phyloP scores from a whole-genome alignment of 2,888 invertebrate genomes.

The Morpho achilles region DNA sequence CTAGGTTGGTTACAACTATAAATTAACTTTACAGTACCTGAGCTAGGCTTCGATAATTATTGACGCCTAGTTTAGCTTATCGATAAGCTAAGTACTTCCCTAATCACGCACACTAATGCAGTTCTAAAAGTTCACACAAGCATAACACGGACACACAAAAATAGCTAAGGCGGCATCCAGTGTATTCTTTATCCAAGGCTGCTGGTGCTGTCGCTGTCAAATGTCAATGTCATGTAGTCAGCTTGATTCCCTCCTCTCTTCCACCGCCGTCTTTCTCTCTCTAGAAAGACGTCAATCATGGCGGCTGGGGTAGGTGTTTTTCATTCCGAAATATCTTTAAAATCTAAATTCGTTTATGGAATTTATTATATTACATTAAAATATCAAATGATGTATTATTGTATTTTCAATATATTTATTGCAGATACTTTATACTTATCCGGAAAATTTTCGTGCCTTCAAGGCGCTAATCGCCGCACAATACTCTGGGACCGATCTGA shows the following conservation, averaged over 20 bases:
- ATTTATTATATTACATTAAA: neutral
- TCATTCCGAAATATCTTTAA: slow-evolving; percentile 51
- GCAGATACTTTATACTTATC: slow-evolving; percentile 98
- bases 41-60: too few species aligned
- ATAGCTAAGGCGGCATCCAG: too few species aligned
- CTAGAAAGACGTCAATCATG: slow-evolving; percentile 76
- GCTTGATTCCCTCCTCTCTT: slow-evolving; percentile 25
- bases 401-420: slow-evolving; percentile 56
- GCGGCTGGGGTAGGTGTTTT: slow-evolving; percentile 84
- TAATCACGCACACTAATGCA: too few species aligned
- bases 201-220: too few species aligned
- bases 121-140: too few species aligned
- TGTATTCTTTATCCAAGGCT: too few species aligned
- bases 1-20: too few species aligned
- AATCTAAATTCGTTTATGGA: slow-evolving; percentile 41
- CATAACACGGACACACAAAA: too few species aligned
- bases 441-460: slow-evolving; percentile 98
- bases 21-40: too few species aligned
- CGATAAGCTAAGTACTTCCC: too few species aligned
- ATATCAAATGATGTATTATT: slow-evolving; percentile 3
- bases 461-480: slow-evolving; percentile 98
- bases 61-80: too few species aligned
- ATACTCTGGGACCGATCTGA: slow-evolving; percentile 93
- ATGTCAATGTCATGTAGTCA: slow-evolving; percentile 30
- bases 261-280: slow-evolving; percentile 58